Base-by-base conservation (phyloP, 1,140 invertebrate genomes). In the Fopius arisanus region DNA sequence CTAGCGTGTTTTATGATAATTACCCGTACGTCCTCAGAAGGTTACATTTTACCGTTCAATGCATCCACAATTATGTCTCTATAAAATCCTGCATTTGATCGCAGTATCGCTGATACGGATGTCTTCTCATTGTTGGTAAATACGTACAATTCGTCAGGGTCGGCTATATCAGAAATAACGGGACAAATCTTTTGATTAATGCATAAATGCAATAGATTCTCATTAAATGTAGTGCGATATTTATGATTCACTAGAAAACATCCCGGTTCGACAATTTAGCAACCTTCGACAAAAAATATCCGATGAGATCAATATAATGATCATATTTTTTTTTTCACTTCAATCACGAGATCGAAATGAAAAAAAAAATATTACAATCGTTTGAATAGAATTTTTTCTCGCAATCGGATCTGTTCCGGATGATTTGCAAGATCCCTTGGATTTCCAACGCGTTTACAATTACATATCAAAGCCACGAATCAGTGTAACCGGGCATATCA, bases 1-100 rank as follows among this genome's bases (percentile, higher is more conserved):
- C 40, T 41, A 70, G 7, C 54, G 63, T 75, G 69, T 73, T 76
- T 68, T 31, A 69, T 28, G 41, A 72, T 26, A 14, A 33, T 72
- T 23, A 7, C 48, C 40, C 43, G 65, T 29, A 19, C 21, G 67
- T 51, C 10, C 54, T 7, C 12, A 12, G n/a, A n/a, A 43, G 19
- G 21, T 2, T 3, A 54, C 3, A 51, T 65, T 63, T 75, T 48
- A 31, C 19, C 29, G 33, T 48, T 48, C 16, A 48, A 48, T 48
- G 62, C 12, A 14, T 43, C 19, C 23, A 16, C 28, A 65, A 68
- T 72, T n/a, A n/a, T n/a, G 21, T 12, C 6, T 26, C 26, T 12
- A 26, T 59, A 26, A 26, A 26, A 12, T 59, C 54, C 54, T 19
- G 23, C 14, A 14, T 51, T 51, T 51, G 14, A 51, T 51, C 43